Evolutionary conservation across 2,113 vertebrate genomes (phyloP), one percentile per base, ranked within the genome.

Genomic region (Thalassarche chlororhynchos): DNA sequence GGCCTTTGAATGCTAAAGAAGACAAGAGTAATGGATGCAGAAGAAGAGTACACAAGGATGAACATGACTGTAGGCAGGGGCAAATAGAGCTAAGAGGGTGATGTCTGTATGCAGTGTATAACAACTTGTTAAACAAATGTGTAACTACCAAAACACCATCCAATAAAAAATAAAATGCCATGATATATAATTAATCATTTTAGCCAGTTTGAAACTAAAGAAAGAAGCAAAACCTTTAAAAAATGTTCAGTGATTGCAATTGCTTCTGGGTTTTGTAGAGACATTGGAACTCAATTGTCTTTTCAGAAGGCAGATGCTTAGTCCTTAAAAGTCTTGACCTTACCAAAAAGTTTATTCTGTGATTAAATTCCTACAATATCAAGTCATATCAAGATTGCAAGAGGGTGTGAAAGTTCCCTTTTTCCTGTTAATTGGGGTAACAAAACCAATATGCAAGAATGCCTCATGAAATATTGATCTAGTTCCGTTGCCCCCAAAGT

Each of bases 401-500:
- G 28, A 58, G 6, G 7, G 2, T 44, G 8, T 19, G n/a, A 38
- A 58, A 47, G 9, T 32, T 84, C 7, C 31, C 17, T 40, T 89
- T 81, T 49, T 52, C 7, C 7, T 71, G 11, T 58, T 84, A 61
- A 40, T 11, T 42, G 14, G 6, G 28, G 12, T 61, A 62, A 66
- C 21, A 66, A 81, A 84, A 82, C 24, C 12, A 68, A 25, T 31
- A 62, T 36, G 11, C 28, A 70, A 49, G 17, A 87, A 36, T 12
- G 31, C 3, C 21, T 77, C 24, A 38, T 57, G 20, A 66, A 82
- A 75, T 66, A 38, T 14, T 0, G 0, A 11, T 62, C 36, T 66
- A 34, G 12, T 66, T 78, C 65, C 52, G 5, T 58, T 74, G 10
- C 8, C 78, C 12, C 2, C 31, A 44, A 92, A 82, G 29, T 61